A percentile compares a stretch with the other conserved stretches of the same genome.
phyloP scores from a whole-genome alignment of 2,797 vertebrate species.

The Sebastes itinus region DNA sequence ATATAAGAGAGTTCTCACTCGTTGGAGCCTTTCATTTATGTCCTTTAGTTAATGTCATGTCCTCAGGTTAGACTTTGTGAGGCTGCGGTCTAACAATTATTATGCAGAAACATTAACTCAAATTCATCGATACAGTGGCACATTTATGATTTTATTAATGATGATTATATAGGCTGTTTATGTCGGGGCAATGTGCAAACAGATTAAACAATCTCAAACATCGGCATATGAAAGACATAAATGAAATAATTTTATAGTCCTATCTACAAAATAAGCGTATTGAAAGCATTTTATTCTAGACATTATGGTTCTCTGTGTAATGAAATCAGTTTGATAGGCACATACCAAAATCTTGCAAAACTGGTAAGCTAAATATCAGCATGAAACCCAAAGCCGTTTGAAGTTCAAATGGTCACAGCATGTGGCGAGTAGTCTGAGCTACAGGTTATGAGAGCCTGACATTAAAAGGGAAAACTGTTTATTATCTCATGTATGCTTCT shows the following conservation, averaged over 20 bases:
- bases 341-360: background rate
- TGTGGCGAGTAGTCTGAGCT: background rate
- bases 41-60: slow-evolving; percentile 19
- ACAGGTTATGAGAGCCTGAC: background rate
- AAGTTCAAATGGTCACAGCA: slow-evolving; percentile 1
- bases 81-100: background rate
- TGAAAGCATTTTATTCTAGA: background rate
- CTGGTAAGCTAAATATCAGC: background rate
- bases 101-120: background rate
- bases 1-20: slow-evolving; percentile 21
- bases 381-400: background rate
- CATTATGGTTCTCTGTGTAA: background rate
- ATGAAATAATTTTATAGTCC: background rate
- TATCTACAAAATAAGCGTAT: background rate
- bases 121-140: background rate
- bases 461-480: background rate
- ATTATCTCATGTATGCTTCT: slow-evolving; percentile 1
- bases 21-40: slow-evolving; percentile 14
- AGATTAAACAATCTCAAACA: background rate
- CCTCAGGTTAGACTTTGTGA: background rate
- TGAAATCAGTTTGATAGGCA: background rate
- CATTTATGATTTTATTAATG: background rate
- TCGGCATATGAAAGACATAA: background rate
- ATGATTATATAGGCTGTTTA: background rate
- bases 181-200: background rate